Evolutionary conservation across 2,113 vertebrate species (phyloP).

Genomic region (Cricetomys ansorgei): DNA sequence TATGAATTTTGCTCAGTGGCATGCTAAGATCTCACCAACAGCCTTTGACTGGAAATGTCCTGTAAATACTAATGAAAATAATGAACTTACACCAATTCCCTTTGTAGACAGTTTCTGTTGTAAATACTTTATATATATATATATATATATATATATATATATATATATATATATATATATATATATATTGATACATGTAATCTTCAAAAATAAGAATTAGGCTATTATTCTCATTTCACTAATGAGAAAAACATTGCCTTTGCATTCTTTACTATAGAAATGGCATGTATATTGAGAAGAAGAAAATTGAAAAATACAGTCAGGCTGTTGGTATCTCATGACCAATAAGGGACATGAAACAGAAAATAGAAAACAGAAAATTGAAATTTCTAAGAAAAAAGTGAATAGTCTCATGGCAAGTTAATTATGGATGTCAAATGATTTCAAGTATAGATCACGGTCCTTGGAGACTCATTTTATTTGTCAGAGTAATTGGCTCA

Average conservation of each 20-base stretch:
- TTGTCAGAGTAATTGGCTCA: constrained; percentile 3
- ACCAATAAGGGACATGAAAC: constrained; percentile 12
- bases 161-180: too few species aligned
- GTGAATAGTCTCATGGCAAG: constrained; percentile 27
- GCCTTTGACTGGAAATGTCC: neutral
- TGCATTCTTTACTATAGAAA: neutral
- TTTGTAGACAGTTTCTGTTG: neutral
- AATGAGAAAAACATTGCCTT: neutral
- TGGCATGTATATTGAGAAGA: neutral
- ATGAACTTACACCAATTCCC: neutral
- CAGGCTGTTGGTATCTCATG: neutral
- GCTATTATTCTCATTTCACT: neutral
- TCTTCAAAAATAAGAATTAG: neutral
- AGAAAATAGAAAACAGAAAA: constrained; percentile 51
- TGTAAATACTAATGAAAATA: neutral
- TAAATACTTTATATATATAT: neutral
- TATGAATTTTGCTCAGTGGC: neutral
- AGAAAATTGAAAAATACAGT: neutral
- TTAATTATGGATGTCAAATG: constrained; percentile 56
- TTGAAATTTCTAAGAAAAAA: constrained; percentile 64
- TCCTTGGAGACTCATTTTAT: constrained; percentile 25
- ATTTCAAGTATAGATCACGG: constrained; percentile 52
- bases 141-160: too few species aligned
- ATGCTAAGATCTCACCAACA: neutral
- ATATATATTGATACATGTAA: neutral